Conservation (phyloP, 2,797 vertebrate genomes). For the Fundulus diaphanus region DNA sequence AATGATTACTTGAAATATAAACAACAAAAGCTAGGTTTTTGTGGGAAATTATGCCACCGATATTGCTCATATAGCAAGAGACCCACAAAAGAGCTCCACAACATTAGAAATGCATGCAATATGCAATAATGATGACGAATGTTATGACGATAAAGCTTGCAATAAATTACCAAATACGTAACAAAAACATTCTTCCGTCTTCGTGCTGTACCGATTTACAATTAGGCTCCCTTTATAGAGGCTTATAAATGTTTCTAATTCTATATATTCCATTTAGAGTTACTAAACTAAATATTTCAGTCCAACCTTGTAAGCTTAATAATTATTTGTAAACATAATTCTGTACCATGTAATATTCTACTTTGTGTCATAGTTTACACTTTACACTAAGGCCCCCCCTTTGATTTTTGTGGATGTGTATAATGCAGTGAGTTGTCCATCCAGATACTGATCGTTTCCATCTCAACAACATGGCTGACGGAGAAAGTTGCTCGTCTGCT, state of each 20-base stretch:
- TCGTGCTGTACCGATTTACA: too few relatives aligned
- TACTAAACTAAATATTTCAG: too few relatives aligned
- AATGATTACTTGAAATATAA: background rate
- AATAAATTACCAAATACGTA: background rate
- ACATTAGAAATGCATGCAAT: background rate
- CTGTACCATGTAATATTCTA: too few relatives aligned
- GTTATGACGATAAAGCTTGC: background rate
- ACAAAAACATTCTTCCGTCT: too few relatives aligned
- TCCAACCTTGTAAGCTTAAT: too few relatives aligned
- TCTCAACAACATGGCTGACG: background rate
- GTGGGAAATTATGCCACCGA: background rate
- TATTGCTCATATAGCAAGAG: background rate
- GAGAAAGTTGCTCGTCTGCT: background rate
- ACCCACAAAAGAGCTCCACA: background rate
- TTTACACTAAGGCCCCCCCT: too few relatives aligned
- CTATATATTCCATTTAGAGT: too few relatives aligned
- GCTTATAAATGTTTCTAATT: too few relatives aligned
- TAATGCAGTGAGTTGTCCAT: background rate
- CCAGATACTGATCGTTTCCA: background rate
- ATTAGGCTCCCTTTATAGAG: too few relatives aligned
- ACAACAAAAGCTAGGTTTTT: background rate
- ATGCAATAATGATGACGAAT: background rate
- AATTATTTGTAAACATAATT: too few relatives aligned
- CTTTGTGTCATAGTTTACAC: too few relatives aligned
- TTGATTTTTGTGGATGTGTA: too few relatives aligned